These are phyloP conservation scores for Procambarus virginalis DNA, from an alignment of 1,140 invertebrate genomes.

Conservation along the genomic window DNA sequence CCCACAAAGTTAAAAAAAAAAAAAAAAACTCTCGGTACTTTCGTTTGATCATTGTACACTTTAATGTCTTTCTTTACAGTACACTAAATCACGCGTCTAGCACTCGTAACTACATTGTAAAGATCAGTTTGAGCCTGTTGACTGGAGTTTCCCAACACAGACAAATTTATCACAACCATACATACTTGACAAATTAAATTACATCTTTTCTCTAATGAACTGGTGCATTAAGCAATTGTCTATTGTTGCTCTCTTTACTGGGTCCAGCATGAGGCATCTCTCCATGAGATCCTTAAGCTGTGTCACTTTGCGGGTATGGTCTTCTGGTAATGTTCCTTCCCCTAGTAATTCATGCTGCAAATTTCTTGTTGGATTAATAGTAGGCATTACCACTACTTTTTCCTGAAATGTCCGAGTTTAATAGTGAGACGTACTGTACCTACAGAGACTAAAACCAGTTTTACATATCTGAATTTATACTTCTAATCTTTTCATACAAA, in stretches of 20 bases:
- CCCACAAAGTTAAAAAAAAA: too few species aligned
- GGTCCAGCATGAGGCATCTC: constrained; percentile 93
- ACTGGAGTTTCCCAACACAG: background rate
- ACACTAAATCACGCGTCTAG: too few species aligned
- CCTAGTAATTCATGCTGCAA: constrained; percentile 90
- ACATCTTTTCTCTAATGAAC: constrained; percentile 96
- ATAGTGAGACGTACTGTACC: too few species aligned
- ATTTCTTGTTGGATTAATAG: constrained; percentile 90
- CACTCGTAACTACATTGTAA: background rate
- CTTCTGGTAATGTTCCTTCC: constrained; percentile 89
- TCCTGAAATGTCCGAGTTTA: constrained; percentile 81
- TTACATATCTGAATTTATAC: too few species aligned
- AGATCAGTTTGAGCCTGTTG: background rate
- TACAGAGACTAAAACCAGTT: too few species aligned
- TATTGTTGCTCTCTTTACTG: constrained; percentile 85
- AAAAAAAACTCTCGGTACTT: background rate
- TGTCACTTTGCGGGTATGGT: constrained; percentile 89
- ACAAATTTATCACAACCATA: background rate
- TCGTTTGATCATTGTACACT: background rate
- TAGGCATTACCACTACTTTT: constrained; percentile 95
- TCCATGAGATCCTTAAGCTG: constrained; percentile 97
- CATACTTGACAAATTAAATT: constrained; percentile 43
- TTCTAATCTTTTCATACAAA: too few species aligned
- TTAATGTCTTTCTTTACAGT: background rate
- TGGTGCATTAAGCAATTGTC: constrained; percentile 96